Conservation (phyloP, 2,113 vertebrate genomes). For the Candoia aspera region DNA sequence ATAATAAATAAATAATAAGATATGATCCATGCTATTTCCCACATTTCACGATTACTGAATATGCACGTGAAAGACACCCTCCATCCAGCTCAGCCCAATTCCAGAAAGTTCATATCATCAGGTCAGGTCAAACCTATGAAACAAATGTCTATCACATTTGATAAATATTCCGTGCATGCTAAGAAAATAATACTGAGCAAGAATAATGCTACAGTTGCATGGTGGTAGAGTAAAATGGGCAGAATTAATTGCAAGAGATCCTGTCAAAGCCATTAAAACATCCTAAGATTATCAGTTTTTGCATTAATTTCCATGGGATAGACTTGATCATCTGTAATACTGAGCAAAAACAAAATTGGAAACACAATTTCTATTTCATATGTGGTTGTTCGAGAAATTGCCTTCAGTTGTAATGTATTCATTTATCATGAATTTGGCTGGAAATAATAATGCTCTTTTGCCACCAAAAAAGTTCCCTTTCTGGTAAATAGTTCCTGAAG, state of each 20-base stretch:
- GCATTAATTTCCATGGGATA: neutral
- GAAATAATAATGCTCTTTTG: slow-evolving; percentile 31
- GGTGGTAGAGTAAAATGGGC: neutral
- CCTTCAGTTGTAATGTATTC: slow-evolving; percentile 29
- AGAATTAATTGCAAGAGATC: neutral
- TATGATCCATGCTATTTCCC: no score
- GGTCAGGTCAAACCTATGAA: neutral
- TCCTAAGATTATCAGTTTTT: neutral
- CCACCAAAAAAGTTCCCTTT: slow-evolving; percentile 47
- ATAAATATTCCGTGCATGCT: neutral
- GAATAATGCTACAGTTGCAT: no score
- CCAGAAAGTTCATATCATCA: neutral
- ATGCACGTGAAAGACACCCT: neutral
- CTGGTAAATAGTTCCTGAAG: slow-evolving; percentile 39
- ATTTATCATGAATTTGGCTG: slow-evolving; percentile 40
- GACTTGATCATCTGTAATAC: neutral
- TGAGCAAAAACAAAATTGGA: neutral
- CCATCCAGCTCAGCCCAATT: neutral
- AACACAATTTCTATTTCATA: slow-evolving; percentile 5
- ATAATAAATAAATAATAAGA: no score
- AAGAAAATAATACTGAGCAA: neutral
- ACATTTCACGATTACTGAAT: neutral
- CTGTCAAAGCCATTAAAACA: neutral
- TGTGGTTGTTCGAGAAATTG: slow-evolving; percentile 22
- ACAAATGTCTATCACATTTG: neutral